phyloP scores from a whole-genome alignment of 2,797 vertebrate species.

The Syngnathus acus region DNA sequence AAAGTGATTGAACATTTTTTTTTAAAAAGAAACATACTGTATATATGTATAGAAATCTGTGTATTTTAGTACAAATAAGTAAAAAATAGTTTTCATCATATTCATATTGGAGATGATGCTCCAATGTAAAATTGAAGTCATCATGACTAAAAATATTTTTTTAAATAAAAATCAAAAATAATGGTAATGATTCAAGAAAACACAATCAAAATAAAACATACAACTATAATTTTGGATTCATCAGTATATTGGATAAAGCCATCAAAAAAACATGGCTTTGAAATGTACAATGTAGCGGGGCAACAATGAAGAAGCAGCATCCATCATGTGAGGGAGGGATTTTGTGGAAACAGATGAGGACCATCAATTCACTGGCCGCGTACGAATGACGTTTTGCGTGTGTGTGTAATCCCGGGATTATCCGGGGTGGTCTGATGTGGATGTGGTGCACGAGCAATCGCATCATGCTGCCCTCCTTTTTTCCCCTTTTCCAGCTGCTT shows the following conservation, averaged over 20 bases:
- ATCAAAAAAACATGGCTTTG: neutral
- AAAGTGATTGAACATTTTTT: too few species aligned
- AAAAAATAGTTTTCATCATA: too few species aligned
- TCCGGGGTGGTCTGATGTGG: constrained; percentile 7
- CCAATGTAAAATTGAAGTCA: too few species aligned
- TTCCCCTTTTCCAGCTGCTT: constrained; percentile 11
- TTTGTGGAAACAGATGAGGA: neutral
- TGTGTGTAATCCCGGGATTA: constrained; percentile 50
- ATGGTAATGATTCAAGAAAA: neutral
- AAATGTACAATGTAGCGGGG: neutral
- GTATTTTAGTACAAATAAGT: too few species aligned
- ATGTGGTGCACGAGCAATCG: constrained; percentile 30
- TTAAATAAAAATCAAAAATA: neutral
- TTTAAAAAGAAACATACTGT: too few species aligned
- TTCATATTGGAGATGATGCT: too few species aligned
- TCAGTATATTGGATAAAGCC: neutral
- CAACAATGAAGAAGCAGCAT: neutral
- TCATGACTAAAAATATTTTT: too few species aligned
- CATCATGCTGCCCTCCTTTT: constrained; percentile 53
- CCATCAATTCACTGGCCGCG: neutral
- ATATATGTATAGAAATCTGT: too few species aligned
- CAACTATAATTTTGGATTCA: neutral
- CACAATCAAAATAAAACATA: neutral
- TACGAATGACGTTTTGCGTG: constrained; percentile 8
- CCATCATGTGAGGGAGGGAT: neutral